Evolutionary conservation across 2,113 vertebrate species (phyloP), one percentile per base, ranked within the genome.

Genomic region (Galbula dea): DNA sequence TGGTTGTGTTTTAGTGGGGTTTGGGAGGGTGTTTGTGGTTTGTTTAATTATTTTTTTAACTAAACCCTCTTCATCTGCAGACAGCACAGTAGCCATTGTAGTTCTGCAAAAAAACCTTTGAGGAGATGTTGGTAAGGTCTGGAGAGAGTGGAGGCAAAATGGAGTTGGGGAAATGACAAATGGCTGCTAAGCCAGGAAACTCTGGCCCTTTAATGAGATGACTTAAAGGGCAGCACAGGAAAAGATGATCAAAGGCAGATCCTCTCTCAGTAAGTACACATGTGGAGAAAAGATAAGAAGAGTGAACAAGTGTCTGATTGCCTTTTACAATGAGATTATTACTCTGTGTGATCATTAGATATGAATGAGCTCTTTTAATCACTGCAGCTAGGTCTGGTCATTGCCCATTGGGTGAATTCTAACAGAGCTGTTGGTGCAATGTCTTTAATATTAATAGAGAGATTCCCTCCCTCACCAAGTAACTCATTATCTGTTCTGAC

Each of bases 291-390:
- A 94, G 92, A 95, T 96, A 95, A 96, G 82, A 86, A 62, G 65
- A 88, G 69, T 1, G 86, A 95, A 95, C 71, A 92, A 93, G 49
- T 79, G 62, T 82, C 81, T 90, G 86, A 95, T 93, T 94, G 77
- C 86, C 51, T 96, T 86, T 90, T 89, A 92, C 89, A 94, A 85
- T 89, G 81, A 83, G 45, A 46, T 86, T 88, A 95, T 92, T 94
- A 82, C 49, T 89, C 20, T 72, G 24, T 87, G 62, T 87, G 82
- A 94, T 89, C 74, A 85, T 92, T 69, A 92, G 84, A 85, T 94
- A 93, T 87, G 81, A 89, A 95, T 83, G 67, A 92, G 18, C 54
- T 66, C 89, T 93, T 96, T 92, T 92, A 95, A 95, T 94, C 87
- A 87, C 54, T 89, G 62, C 57, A 58, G 62, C 66, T 84, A 46